These are phyloP conservation scores for Helicoverpa zea DNA, from an alignment of 1,140 invertebrate species.

Conservation along the genomic window DNA sequence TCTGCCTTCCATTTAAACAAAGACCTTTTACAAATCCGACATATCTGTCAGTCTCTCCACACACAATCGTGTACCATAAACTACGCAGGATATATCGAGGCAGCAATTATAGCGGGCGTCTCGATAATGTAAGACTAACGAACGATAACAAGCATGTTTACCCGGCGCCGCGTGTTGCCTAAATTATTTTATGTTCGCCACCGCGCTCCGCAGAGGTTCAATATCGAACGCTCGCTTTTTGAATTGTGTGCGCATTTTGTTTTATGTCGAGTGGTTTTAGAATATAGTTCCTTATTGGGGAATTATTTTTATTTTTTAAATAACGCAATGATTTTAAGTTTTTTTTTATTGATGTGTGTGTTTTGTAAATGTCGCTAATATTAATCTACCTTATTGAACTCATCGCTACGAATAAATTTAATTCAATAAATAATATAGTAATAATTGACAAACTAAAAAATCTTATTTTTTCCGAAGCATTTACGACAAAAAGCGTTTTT, in stretches of 20 bases:
- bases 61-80: conserved; percentile 53
- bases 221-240: neutral
- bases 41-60: neutral
- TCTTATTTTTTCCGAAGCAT: no score
- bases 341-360: no score
- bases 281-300: neutral
- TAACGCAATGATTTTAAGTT: neutral
- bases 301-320: neutral
- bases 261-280: conserved; percentile 2
- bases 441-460: no score
- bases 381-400: no score
- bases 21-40: neutral
- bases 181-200: conserved; percentile 43
- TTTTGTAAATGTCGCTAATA: no score
- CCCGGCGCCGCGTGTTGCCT: conserved; percentile 50
- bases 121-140: conserved; percentile 75
- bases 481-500: no score
- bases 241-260: neutral
- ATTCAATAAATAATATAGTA: no score
- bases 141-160: conserved; percentile 68
- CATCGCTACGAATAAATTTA: no score
- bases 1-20: neutral
- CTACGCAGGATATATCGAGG: conserved; percentile 42
- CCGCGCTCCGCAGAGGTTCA: neutral
- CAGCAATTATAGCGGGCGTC: conserved; percentile 74